Evolutionary conservation across 2,113 vertebrate genomes (phyloP), one percentile per base, ranked within the genome.

Genomic region (Rallus limicola): DNA sequence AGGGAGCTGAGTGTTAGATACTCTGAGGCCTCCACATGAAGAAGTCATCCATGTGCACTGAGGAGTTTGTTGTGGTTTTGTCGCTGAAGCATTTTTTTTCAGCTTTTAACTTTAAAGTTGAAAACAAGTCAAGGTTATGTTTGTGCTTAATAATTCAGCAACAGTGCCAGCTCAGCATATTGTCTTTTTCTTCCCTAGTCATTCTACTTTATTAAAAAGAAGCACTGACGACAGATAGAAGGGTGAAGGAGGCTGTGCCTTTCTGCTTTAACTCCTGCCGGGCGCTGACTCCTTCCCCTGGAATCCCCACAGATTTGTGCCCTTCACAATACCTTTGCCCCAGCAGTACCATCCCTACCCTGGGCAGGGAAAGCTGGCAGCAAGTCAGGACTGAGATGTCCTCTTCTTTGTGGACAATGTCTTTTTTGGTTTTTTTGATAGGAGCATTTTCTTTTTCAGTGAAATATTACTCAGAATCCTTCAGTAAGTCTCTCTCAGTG

Each of bases 81-180:
- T 88, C 60, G 64, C 65, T 67, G 86, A 82, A 81, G 31, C 69
- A 50, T 92, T 92, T 83, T 46, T 46, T 63, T 91, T 90, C 85
- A 88, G 65, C 62, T 92, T 94, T 83, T 53, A 76, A 94, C 86
- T 81, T 79, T 26, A 9, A 94, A 96, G 77, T 80, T 95, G 89
- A 92, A 91, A 97, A 92, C 94, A 90, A 91, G 83, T 97, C 91
- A 97, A 97, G 95, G 96, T 96, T 96, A 90, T 95, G 82, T 91
- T 95, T 92, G 63, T 89, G 77, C 93, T 97, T 94, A 95, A 94
- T 93, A 94, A 94, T 97, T 95, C 92, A 94, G 83, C 86, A 72
- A 55, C 11, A 5, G 28, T 95, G 94, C 94, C 89, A 95, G 89
- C 95, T 95, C 95, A 96, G 96, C 93, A 91, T 69, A 92, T 93